Base-by-base conservation (phyloP, 2,888 invertebrate species). In the Brachycybe producta region DNA sequence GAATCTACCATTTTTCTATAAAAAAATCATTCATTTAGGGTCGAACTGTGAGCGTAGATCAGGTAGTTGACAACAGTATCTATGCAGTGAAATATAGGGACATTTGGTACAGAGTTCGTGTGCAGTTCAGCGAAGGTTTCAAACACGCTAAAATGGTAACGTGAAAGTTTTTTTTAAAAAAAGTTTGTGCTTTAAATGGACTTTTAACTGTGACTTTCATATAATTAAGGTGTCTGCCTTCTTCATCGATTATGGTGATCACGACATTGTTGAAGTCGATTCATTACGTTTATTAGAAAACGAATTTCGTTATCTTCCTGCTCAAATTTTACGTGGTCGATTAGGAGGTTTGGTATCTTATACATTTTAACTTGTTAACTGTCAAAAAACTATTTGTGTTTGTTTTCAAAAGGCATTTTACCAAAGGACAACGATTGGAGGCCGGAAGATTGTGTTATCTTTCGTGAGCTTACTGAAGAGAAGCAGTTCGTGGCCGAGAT, bases 381-480 rank as follows among this genome's bases (percentile, higher is more conserved):
- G 13, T 41, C 53, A 3, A 19, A 38, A 2, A 42, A 7, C 32
- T 32, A 34, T 11, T 3, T 2, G 4, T 2, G 21, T 8, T 35
- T 35, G 21, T 19, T 45, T 45, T 3, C 8, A 34, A 45, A 45
- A 3, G 75, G 75, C 57, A 71, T 75, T 41, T 67, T 64, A 59
- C 75, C 76, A 30, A 65, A 70, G 19, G 73, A 76, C 57, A 70
- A 69, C 58, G 78, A 82, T 65, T 83, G 82, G 82, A 72, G 76
- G 0, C 75, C 79, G 57, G 79, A 80, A 58, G 83, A 84, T 65
- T 82, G 82, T 60, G 67, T 80, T 46, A 69, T 76, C 52, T 86
- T 86, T 63, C 79, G 81, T 59, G 72, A 79, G 57, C 62, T 84
- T 54, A 80, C 82, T 5, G 76, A 78, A 30, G 75, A 78, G 30